Conservation (phyloP, 2,113 vertebrate species). For the Uria aalge region DNA sequence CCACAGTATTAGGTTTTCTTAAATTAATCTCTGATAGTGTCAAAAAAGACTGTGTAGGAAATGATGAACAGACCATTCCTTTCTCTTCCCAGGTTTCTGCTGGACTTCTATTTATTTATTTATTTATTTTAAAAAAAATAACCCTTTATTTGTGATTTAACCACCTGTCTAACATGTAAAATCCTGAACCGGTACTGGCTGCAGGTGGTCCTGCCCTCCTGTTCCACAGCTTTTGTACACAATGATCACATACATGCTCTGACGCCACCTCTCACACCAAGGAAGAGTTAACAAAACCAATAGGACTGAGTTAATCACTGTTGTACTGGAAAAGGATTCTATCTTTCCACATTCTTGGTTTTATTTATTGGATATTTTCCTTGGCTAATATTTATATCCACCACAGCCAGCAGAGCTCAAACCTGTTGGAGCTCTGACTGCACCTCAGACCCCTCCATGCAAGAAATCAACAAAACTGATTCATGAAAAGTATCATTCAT, state of each 20-base stretch:
- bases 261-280: background rate
- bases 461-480: constrained; percentile 53
- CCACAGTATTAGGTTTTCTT: background rate
- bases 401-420: background rate
- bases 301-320: background rate
- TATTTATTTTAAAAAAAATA: background rate
- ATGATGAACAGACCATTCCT: background rate
- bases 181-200: background rate
- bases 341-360: background rate
- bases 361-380: constrained; percentile 30
- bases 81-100: background rate
- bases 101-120: background rate
- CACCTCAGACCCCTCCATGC: background rate
- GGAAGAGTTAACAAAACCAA: background rate
- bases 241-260: background rate
- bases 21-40: background rate
- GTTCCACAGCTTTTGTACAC: background rate
- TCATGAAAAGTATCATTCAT: constrained; percentile 28
- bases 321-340: background rate
- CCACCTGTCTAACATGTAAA: background rate
- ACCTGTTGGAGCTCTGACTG: background rate
- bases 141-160: background rate
- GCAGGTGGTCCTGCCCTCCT: background rate
- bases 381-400: background rate
- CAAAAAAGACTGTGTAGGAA: background rate